Base-by-base conservation (phyloP, 2,888 invertebrate genomes). In the Nephrotoma guestfalica region DNA sequence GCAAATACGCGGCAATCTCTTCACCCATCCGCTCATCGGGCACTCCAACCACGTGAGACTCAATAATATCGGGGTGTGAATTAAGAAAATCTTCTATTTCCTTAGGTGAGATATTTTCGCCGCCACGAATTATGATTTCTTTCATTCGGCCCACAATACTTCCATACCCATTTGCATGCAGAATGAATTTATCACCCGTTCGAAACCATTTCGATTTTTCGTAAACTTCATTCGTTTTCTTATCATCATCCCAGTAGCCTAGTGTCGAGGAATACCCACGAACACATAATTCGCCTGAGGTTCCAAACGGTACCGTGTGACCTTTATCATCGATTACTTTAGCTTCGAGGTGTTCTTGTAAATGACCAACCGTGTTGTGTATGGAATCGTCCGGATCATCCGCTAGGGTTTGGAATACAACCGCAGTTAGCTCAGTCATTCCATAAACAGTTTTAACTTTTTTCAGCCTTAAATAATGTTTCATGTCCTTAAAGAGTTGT, bases 51-150 rank as follows among this genome's bases (percentile, higher is more conserved):
- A 95, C 95, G 89, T 96, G 94, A 6, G 93, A 93, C 90, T 96
- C 96, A 15, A 93, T 89, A 57, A 96, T 92, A 88, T 93, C 92
- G 0, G 95, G 95, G 92, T 96, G 95, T 0, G 93, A 92, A 88
- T 94, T 94, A 1, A 96, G 89, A 88, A 94, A 93, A 88, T 95
- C 93, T 91, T 97, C 96, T 85, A 97, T 93, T 92, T 96, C 96
- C 93, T 93, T 93, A 0, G 97, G 96, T 89, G 94, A 96, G 87
- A 97, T 94, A 89, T 96, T 96, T 91, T 96, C 96, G n/a, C 96
- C 96, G 5, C 96, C 96, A 85, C 96, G 92, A 86, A 96, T 96
- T 83, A 96, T 93, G 93, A 96, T 93, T 88, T 96, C 96, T 90
- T 96, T 96, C 13, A 94, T 89, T 86, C 96, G 92, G 0, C 96